Percentiles rank a stretch among this genome's conserved stretches.
phyloP scores from a whole-genome alignment of 2,888 invertebrate genomes.

The Eupithecia pulchellata region DNA sequence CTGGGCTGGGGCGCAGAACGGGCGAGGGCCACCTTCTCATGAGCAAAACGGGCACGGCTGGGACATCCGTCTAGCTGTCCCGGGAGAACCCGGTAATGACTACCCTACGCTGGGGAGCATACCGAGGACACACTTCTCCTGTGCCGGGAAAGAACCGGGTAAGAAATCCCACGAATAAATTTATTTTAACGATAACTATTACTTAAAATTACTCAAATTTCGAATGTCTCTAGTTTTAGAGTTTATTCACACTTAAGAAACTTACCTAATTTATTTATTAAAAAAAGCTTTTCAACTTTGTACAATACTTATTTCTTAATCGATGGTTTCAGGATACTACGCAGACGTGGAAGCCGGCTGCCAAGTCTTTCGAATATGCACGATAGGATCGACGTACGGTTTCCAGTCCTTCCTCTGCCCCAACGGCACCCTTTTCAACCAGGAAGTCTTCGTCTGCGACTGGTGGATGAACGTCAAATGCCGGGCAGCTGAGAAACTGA shows the following conservation, averaged over 20 bases:
- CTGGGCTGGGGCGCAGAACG: constrained; percentile 61
- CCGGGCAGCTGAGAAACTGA: constrained; percentile 70
- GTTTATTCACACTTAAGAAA: neutral
- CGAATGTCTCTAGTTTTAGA: neutral
- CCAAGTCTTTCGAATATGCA: constrained; percentile 88
- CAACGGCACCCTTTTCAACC: constrained; percentile 88
- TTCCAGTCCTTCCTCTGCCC: constrained; percentile 88
- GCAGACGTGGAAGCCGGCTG: constrained; percentile 88
- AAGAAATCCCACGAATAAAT: neutral
- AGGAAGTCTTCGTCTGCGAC: constrained; percentile 87
- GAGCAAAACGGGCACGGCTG: constrained; percentile 77
- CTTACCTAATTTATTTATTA: neutral
- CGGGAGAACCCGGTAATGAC: constrained; percentile 88
- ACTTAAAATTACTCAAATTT: neutral
- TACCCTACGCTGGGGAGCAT: constrained; percentile 86
- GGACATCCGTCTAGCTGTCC: constrained; percentile 87
- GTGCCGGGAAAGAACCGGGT: constrained; percentile 86
- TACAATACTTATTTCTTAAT: neutral
- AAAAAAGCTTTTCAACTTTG: neutral
- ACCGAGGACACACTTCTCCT: constrained; percentile 87
- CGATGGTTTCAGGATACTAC: constrained; percentile 84
- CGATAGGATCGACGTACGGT: constrained; percentile 80
- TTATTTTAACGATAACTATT: neutral
- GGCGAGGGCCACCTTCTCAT: constrained; percentile 60
- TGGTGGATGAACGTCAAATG: constrained; percentile 90